phyloP scores from a whole-genome alignment of 1,140 invertebrate genomes.

The Cepaea nemoralis region DNA sequence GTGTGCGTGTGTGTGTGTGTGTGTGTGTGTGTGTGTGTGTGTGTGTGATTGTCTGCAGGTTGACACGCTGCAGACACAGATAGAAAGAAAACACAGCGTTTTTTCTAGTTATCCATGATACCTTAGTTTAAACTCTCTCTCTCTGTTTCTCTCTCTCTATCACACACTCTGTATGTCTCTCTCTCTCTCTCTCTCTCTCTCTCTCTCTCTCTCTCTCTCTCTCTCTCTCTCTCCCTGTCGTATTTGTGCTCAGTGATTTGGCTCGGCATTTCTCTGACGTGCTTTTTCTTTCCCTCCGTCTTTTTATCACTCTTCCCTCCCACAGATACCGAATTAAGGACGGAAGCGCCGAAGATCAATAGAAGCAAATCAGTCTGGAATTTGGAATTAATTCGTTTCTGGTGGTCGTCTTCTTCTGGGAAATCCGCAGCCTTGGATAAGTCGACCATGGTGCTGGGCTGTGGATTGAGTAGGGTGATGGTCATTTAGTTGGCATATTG shows the following conservation, averaged over 20 bases:
- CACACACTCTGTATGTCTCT: not conserved
- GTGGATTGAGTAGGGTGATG: not conserved
- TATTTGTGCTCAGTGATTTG: not conserved
- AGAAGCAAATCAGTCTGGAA: conserved; percentile 21
- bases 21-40: too few relatives aligned
- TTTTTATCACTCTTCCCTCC: not conserved
- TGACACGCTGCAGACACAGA: too few relatives aligned
- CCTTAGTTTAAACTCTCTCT: not conserved
- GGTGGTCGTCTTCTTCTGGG: not conserved
- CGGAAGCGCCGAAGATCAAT: conserved; percentile 26
- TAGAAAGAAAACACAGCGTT: too few relatives aligned
- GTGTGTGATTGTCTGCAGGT: too few relatives aligned
- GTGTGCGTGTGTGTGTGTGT: not conserved
- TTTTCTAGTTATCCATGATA: not conserved
- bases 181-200: not conserved
- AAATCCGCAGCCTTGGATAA: conserved; percentile 1
- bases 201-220: not conserved
- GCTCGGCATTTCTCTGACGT: not conserved
- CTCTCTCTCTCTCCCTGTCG: not conserved
- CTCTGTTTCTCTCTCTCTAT: not conserved
- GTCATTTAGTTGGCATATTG: conserved; percentile 9
- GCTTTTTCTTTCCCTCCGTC: not conserved
- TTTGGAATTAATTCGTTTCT: conserved; percentile 25
- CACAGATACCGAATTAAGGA: conserved; percentile 10
- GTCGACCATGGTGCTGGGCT: not conserved